Evolutionary conservation across 2,113 vertebrate species (phyloP).

Genomic region (Glaucidium brasilianum): DNA sequence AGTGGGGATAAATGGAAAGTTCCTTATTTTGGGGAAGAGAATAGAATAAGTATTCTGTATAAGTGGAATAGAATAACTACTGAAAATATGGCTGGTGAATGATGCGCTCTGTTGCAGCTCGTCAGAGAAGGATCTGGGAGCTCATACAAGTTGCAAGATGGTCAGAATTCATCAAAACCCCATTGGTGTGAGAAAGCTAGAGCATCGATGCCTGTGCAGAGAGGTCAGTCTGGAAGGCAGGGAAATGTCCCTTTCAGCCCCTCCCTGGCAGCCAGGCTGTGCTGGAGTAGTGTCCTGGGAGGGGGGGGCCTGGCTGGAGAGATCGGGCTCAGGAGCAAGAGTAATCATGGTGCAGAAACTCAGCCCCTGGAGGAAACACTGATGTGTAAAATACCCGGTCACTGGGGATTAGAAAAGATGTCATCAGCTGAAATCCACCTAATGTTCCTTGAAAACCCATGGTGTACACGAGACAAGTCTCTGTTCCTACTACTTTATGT

Average conservation of each 20-base stretch:
- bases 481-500: not conserved
- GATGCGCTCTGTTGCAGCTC: not conserved
- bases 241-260: not conserved
- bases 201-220: not conserved
- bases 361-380: not conserved
- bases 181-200: accelerated
- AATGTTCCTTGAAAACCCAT: not conserved
- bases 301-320: not conserved
- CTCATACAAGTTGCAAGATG: not conserved
- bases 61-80: not conserved
- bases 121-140: not conserved
- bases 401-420: not conserved
- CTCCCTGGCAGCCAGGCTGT: not conserved
- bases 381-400: no score
- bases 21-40: not conserved
- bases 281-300: not conserved
- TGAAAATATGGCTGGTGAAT: not conserved
- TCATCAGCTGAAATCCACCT: not conserved
- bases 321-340: not conserved
- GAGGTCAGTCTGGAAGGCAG: not conserved
- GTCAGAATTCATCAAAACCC: not conserved
- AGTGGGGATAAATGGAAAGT: not conserved
- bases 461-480: not conserved
- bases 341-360: not conserved
- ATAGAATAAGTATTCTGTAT: not conserved